Percentiles rank a stretch among this genome's conserved stretches.
These are phyloP conservation scores for Pegea sp. DNA, from an alignment of 23 tunicate genomes.

Conservation along the genomic window DNA sequence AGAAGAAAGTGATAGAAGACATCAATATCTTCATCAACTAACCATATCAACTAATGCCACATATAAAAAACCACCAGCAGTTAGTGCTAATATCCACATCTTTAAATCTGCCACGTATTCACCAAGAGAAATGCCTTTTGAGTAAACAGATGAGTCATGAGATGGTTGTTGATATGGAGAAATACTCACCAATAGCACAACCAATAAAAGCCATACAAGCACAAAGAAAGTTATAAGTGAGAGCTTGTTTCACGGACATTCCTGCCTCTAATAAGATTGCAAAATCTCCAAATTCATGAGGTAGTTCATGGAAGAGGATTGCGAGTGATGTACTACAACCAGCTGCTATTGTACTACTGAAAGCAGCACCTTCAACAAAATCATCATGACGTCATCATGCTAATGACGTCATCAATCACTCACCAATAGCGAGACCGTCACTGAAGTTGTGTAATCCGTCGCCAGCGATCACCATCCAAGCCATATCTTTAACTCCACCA, in stretches of 20 bases:
- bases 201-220: conserved; percentile 81
- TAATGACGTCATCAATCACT: background rate
- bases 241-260: conserved; percentile 61
- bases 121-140: conserved; percentile 58
- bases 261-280: conserved; percentile 61
- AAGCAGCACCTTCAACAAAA: conserved; percentile 64
- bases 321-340: conserved; percentile 69
- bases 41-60: conserved; percentile 85
- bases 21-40: background rate
- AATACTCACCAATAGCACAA: conserved; percentile 40
- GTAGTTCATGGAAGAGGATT: conserved; percentile 76
- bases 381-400: too few relatives aligned
- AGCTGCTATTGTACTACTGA: conserved; percentile 66
- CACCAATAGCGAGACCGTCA: conserved; percentile 88
- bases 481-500: conserved; percentile 44
- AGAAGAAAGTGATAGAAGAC: background rate
- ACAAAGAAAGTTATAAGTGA: conserved; percentile 41
- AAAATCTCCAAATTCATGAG: conserved; percentile 81
- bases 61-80: conserved; percentile 86
- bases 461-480: conserved; percentile 85
- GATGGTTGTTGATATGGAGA: too few relatives aligned
- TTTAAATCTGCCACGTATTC: conserved; percentile 41
- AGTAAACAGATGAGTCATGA: too few relatives aligned
- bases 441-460: conserved; percentile 86
- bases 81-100: conserved; percentile 71